These are phyloP conservation scores for Artibeus lituratus DNA, from an alignment of 2,797 vertebrate genomes.

Conservation along the genomic window DNA sequence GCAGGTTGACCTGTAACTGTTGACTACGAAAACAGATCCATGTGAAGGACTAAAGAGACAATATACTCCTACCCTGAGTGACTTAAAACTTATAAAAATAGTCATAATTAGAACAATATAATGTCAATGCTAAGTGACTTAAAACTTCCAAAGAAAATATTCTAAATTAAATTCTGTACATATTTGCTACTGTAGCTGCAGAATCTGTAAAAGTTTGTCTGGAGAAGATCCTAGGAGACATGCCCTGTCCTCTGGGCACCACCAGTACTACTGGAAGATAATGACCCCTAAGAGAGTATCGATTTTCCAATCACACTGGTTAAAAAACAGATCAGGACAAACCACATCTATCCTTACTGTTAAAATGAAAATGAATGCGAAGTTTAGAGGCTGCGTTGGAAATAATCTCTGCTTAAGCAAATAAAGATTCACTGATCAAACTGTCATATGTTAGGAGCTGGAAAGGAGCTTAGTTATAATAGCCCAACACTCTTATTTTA, in stretches of 20 bases:
- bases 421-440: neutral
- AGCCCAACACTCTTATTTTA: neutral
- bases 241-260: neutral
- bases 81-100: neutral
- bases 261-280: neutral
- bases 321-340: neutral
- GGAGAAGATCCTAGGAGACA: neutral
- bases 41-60: neutral
- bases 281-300: neutral
- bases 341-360: neutral
- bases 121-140: neutral
- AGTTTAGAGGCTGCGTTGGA: neutral
- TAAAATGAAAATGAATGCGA: neutral
- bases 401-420: neutral
- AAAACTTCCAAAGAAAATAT: slow-evolving; percentile 13
- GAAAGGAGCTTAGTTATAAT: neutral
- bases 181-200: neutral
- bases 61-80: neutral
- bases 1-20: neutral
- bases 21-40: neutral
- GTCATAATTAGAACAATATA: neutral
- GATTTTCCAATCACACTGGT: neutral
- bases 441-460: neutral
- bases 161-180: neutral
- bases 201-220: neutral